Evolutionary conservation across 2,113 vertebrate genomes (phyloP).

Genomic region (Nansenia antarctica): DNA sequence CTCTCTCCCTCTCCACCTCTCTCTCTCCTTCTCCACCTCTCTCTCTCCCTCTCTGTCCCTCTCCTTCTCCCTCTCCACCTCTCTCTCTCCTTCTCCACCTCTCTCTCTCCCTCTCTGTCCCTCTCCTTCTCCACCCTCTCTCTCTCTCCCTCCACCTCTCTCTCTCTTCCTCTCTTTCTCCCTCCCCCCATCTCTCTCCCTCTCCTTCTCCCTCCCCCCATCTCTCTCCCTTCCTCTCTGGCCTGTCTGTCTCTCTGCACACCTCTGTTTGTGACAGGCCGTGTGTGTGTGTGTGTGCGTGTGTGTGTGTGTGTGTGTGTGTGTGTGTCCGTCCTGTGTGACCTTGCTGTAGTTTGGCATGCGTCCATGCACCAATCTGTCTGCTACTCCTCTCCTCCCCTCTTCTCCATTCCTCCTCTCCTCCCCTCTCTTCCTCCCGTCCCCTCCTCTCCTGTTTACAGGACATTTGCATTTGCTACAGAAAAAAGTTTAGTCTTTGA

Average conservation of each 20-base stretch:
- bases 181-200: slow-evolving; percentile 9
- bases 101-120: neutral
- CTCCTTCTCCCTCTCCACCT: slow-evolving; percentile 7
- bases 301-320: too few species aligned
- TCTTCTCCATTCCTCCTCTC: too few species aligned
- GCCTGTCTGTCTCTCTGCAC: neutral
- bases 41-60: too few species aligned
- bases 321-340: slow-evolving; percentile 35
- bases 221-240: neutral
- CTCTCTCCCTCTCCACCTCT: slow-evolving; percentile 39
- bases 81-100: slow-evolving; percentile 3
- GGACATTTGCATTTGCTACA: slow-evolving; percentile 53
- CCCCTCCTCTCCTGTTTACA: slow-evolving; percentile 46
- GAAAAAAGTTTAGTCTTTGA: slow-evolving; percentile 39
- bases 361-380: slow-evolving; percentile 35
- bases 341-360: slow-evolving; percentile 49
- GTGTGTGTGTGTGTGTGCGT: too few species aligned
- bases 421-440: too few species aligned
- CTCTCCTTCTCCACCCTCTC: neutral
- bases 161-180: slow-evolving; percentile 44
- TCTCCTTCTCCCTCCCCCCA: neutral
- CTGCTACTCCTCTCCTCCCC: too few species aligned
- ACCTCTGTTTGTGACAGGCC: neutral
- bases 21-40: too few species aligned
- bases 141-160: slow-evolving; percentile 3